These are phyloP conservation scores for Cheumatopsyche charites DNA, from an alignment of 1,140 invertebrate species.

Conservation along the genomic window DNA sequence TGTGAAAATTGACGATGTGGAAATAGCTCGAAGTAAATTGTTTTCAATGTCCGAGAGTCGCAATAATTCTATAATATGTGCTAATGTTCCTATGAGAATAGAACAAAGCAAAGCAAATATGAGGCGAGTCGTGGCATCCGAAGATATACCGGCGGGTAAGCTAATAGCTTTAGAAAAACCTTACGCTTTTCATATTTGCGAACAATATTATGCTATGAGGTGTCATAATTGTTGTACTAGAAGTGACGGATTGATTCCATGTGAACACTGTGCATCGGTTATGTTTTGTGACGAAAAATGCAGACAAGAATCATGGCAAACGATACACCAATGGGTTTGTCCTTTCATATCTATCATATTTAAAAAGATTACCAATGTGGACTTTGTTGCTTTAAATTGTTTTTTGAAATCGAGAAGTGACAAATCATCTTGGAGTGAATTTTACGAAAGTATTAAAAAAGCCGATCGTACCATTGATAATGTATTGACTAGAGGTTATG, in stretches of 20 bases:
- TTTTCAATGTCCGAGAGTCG: background rate
- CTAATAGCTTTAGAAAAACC: slow-evolving; percentile 79
- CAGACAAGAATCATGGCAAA: slow-evolving; percentile 61
- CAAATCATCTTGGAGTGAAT: slow-evolving; percentile 56
- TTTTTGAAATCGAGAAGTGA: slow-evolving; percentile 64
- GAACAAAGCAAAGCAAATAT: slow-evolving; percentile 61
- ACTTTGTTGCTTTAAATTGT: slow-evolving; percentile 69
- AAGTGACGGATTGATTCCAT: slow-evolving; percentile 70
- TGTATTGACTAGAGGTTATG: slow-evolving; percentile 53
- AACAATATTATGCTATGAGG: slow-evolving; percentile 68
- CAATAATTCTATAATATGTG: slow-evolving; percentile 56
- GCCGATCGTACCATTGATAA: slow-evolving; percentile 53
- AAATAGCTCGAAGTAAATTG: background rate
- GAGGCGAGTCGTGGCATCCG: slow-evolving; percentile 62
- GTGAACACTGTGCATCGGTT: slow-evolving; percentile 66
- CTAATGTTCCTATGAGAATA: slow-evolving; percentile 60
- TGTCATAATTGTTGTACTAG: slow-evolving; percentile 81
- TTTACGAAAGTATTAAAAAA: slow-evolving; percentile 57
- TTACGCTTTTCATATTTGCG: slow-evolving; percentile 73
- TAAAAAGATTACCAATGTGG: slow-evolving; percentile 60
- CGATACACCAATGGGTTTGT: slow-evolving; percentile 81
- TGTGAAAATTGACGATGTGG: background rate
- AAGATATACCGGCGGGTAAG: slow-evolving; percentile 75
- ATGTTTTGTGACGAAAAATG: slow-evolving; percentile 78
- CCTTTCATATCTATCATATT: slow-evolving; percentile 65